Base-by-base conservation (phyloP, 1,140 invertebrate genomes). In the Calycopis cecrops region DNA sequence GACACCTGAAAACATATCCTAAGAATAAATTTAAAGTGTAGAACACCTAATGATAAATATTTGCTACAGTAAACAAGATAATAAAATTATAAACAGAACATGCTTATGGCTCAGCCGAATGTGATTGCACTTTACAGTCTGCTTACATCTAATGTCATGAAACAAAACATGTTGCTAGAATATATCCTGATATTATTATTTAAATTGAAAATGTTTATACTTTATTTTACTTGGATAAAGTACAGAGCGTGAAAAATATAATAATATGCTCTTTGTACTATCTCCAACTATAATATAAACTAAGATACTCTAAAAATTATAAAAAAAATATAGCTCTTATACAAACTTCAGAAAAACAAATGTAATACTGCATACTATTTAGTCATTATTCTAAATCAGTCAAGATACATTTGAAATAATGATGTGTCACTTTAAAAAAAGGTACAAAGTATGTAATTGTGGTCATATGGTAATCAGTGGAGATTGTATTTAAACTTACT, bases 291-390 rank as follows among this genome's bases (percentile, higher is more conserved):
- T 63, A 51, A 55, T 52, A 57, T 71, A 61, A 42, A 16, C 12
- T 69, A 66, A 65, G 70, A 73, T 68, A 42, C 59, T 68, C 67
- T 74, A 77, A 73, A 75, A 80, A 73, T 70, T 74, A 83, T 77
- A 76, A 81, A 82, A 82, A 82, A 80, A 79, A 81, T 74, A 79
- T 76, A 79, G 67, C 65, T 81, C 69, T 80, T 73, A 81, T 53
- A 76, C 64, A 76, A 70, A 76, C 79, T 81, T 82, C 71, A 83
- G 82, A 82, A 84, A 83, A 76, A 77, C n/a, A 79, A 78, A 73
- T 78, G 74, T 87, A 85, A 87, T 85, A 87, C 79, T 87, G 81
- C 74, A 81, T 69, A 75, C 76, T 73, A 70, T 67, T 68, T 62
- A 28, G 64, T 76, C 70, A 69, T 76, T 76, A 78, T 61, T 28